Evolutionary conservation across 2,113 vertebrate species (phyloP).

Genomic region (Monarcha castaneiventris): DNA sequence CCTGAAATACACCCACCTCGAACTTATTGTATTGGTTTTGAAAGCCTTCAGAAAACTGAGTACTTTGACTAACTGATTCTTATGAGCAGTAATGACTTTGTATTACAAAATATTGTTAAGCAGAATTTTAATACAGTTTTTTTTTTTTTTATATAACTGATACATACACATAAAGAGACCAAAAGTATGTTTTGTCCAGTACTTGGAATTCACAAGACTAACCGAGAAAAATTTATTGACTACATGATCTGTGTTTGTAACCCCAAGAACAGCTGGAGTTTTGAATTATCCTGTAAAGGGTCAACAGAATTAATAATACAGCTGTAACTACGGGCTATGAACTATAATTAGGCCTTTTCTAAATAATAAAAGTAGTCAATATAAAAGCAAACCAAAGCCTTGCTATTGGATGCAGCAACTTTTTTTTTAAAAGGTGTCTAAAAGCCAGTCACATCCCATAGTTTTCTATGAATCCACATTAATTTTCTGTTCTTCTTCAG

Average conservation of each 20-base stretch:
- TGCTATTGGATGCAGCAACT: neutral
- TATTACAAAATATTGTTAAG: neutral
- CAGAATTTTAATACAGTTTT: neutral
- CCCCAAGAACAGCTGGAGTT: slow-evolving; percentile 20
- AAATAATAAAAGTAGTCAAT: slow-evolving; percentile 13
- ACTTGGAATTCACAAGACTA: slow-evolving; percentile 6
- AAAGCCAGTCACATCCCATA: neutral
- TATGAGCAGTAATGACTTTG: neutral
- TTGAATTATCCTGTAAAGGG: slow-evolving; percentile 50
- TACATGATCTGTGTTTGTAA: neutral
- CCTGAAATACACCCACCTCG: neutral
- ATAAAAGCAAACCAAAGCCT: slow-evolving; percentile 14
- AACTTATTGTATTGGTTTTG: neutral
- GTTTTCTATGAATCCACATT: neutral
- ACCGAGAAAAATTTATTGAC: neutral
- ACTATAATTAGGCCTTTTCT: slow-evolving; percentile 44
- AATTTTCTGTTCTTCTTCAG: neutral
- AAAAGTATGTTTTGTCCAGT: neutral
- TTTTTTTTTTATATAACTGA: neutral
- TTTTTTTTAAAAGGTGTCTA: neutral
- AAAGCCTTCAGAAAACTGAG: neutral
- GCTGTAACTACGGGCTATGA: neutral
- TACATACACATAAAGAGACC: neutral
- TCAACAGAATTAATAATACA: slow-evolving; percentile 64
- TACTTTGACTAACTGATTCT: neutral